These are phyloP conservation scores for Tragelaphus buxtoni DNA, from an alignment of 2,113 vertebrate genomes.

Conservation along the genomic window DNA sequence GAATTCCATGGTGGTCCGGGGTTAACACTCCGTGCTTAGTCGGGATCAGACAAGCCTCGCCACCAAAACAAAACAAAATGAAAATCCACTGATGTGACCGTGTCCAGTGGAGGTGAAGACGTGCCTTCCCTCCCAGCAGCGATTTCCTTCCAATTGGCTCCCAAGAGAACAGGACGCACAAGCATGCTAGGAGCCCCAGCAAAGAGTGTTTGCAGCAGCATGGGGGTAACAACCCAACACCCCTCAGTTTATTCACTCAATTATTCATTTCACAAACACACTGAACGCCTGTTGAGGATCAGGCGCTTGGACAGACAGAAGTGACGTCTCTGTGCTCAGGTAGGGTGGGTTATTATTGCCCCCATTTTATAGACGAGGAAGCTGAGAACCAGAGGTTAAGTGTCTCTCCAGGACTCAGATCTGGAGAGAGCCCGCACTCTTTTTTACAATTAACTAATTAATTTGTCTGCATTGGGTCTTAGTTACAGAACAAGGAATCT, in stretches of 20 bases:
- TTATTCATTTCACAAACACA: not conserved
- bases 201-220: not conserved
- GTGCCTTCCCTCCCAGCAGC: not conserved
- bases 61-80: not conserved
- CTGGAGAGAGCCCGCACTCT: not conserved
- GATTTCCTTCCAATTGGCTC: not conserved
- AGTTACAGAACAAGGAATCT: not conserved
- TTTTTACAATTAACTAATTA: not conserved
- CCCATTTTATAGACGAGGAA: not conserved
- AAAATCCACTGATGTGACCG: not conserved
- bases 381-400: not conserved
- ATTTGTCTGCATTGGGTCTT: not conserved
- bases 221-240: fast-evolving
- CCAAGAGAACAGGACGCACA: not conserved
- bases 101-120: not conserved
- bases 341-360: not conserved
- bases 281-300: not conserved
- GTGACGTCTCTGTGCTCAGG: not conserved
- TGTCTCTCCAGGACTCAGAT: not conserved
- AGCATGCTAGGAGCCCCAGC: not conserved
- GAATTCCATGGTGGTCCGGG: not conserved
- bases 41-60: not conserved
- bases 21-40: not conserved
- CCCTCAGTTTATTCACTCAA: too few species aligned
- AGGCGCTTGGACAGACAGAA: not conserved